Conservation (phyloP, 2,797 vertebrate genomes). For the Semotilus atromaculatus region DNA sequence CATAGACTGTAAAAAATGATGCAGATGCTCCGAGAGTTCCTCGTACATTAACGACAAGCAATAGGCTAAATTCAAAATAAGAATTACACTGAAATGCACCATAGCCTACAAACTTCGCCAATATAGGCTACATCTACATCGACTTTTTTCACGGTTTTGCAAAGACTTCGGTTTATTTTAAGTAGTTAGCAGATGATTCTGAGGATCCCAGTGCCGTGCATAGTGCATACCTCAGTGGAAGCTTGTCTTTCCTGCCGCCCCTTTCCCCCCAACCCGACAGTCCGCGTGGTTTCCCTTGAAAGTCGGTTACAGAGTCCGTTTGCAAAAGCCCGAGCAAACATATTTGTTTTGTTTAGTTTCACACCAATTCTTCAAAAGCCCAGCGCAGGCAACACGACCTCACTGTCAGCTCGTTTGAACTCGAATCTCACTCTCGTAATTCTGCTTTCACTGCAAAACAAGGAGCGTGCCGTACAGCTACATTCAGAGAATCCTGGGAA, state of each 20-base stretch:
- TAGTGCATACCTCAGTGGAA: conserved; percentile 73
- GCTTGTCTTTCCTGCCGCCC: conserved; percentile 66
- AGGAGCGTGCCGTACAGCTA: neutral
- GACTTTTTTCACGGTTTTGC: neutral
- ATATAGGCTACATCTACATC: too few relatives aligned
- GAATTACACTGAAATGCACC: neutral
- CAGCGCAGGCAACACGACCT: neutral
- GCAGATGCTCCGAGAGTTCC: too few relatives aligned
- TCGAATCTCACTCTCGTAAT: conserved; percentile 49
- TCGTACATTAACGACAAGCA: conserved; percentile 14
- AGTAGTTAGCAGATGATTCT: neutral
- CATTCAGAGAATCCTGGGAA: conserved; percentile 69
- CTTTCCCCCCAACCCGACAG: conserved; percentile 50
- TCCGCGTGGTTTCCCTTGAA: conserved; percentile 60
- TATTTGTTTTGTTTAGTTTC: conserved; percentile 55
- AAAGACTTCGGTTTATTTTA: neutral
- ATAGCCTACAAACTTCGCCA: too few relatives aligned
- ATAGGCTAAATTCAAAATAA: neutral
- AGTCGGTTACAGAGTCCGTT: conserved; percentile 63
- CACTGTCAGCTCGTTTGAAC: conserved; percentile 55
- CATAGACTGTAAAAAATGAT: too few relatives aligned
- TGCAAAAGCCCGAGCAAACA: conserved; percentile 70
- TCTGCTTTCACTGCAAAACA: conserved; percentile 59
- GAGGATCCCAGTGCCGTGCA: neutral
- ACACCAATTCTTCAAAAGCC: conserved; percentile 1